Evolutionary conservation across 2,797 vertebrate species (phyloP).

Genomic region (Clarias platycephalus): DNA sequence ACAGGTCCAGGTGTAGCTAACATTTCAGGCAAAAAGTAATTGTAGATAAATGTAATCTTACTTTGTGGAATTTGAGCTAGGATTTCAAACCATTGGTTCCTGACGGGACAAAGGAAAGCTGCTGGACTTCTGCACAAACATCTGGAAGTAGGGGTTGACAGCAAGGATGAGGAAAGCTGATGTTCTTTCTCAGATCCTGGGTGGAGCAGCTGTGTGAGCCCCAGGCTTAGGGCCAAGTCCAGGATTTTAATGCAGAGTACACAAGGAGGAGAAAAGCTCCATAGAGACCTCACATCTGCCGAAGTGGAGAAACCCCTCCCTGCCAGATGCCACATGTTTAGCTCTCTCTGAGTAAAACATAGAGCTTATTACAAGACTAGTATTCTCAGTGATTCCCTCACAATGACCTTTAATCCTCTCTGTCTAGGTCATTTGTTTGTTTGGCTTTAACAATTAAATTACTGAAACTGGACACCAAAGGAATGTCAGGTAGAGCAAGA

Average conservation of each 20-base stretch:
- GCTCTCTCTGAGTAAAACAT: constrained; percentile 23
- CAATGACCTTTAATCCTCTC: constrained; percentile 4
- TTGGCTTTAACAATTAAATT: constrained; percentile 13
- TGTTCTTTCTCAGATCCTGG: constrained; percentile 40
- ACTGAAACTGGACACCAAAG: constrained; percentile 11
- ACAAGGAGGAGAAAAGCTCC: constrained; percentile 43
- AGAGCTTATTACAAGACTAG: constrained; percentile 27
- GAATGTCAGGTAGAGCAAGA: constrained; percentile 18
- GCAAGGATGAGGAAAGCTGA: constrained; percentile 32
- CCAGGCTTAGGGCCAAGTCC: constrained; percentile 38
- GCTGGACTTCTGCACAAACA: constrained; percentile 28
- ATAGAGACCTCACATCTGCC: constrained; percentile 51
- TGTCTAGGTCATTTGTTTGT: constrained; percentile 37
- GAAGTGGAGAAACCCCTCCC: constrained; percentile 38
- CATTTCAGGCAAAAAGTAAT: constrained; percentile 4
- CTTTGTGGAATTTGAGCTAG: constrained; percentile 9
- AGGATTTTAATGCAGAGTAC: constrained; percentile 36
- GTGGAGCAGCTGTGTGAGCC: constrained; percentile 44
- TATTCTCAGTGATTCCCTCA: constrained; percentile 21
- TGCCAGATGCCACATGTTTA: constrained; percentile 36
- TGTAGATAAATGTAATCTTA: constrained; percentile 38
- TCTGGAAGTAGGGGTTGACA: constrained; percentile 31
- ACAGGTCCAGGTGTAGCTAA: constrained; percentile 33
- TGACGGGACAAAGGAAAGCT: constrained; percentile 18
- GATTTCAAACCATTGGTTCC: background rate